Base-by-base conservation (phyloP, 1,140 invertebrate species). In the Drosophila tristis region DNA sequence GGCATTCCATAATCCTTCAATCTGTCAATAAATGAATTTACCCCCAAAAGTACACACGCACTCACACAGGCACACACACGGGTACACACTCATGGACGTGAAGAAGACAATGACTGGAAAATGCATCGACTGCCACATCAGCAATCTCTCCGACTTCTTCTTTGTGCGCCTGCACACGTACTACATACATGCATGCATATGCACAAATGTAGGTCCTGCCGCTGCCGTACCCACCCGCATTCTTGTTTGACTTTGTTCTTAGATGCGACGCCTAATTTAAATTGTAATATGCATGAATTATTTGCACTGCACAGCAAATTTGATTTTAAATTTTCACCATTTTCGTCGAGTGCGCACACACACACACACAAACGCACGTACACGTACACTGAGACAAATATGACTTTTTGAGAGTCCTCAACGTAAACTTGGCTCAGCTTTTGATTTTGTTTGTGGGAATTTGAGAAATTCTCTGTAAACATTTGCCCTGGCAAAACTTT, bases 1-100 rank as follows among this genome's bases (percentile, higher is more conserved):
- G 82, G 78, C 82, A 87, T 75, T 86, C 65, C 78, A 87, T 87
- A 86, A 86, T 86, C 82, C 82, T 72, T 87, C 84, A 86, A 82
- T 86, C 78, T 82, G 84, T 89, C 82, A 86, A 89, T 86, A 86
- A 79, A 70, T 78, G 68, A 60, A 73, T 75, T 65, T 57, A 35
- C 47, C 16, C 47, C 47, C 43, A 42, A 58, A 61, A 29, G 51
- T 45, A 48, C 53, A 64, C 13, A 53, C 23, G 44, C 16, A 48
- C 54, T 8, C 6, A 31, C 16, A 47, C 9, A 45, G 16, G n/a
- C 15, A 48, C 26, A 47, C n/a, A 60, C 25, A 47, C 9, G 53
- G 23, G 4, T 0, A 25, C 20, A 20, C 20, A 20, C 20, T 20
- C 54, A 62, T 49, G 56, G 50, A 47, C 23, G 5, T 43, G 11